phyloP scores from a whole-genome alignment of 2,797 vertebrate species.

The Simalia tracyae region DNA sequence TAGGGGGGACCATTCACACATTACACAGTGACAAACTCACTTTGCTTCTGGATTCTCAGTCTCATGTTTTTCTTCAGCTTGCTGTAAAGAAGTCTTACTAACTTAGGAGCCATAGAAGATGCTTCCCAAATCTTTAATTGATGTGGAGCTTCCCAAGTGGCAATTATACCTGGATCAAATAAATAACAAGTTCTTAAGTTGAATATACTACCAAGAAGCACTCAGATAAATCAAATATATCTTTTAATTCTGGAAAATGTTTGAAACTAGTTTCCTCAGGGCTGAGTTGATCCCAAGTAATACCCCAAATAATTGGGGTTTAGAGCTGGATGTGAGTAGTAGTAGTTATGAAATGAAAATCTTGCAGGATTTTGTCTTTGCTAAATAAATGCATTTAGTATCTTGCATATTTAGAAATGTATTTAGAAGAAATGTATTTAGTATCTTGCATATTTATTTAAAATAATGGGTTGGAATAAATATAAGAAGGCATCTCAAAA shows the following conservation, averaged over 20 bases:
- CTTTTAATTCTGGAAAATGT: background rate
- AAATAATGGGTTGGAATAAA: background rate
- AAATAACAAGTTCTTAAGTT: background rate
- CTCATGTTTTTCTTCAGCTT: background rate
- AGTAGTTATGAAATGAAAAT: background rate
- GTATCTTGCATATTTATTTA: background rate
- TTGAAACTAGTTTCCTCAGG: background rate
- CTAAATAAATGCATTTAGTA: background rate
- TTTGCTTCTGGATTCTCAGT: background rate
- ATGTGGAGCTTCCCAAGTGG: background rate
- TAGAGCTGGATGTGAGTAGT: background rate
- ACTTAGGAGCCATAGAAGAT: background rate
- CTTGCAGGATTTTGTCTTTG: background rate
- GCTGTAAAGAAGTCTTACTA: background rate
- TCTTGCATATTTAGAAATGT: background rate
- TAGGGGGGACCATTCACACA: no score
- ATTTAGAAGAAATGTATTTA: background rate
- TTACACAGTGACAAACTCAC: background rate
- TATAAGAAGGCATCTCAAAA: background rate
- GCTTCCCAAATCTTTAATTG: background rate
- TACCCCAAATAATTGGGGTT: background rate
- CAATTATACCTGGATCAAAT: background rate
- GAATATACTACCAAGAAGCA: background rate
- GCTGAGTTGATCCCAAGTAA: background rate
- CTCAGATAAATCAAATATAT: background rate